Base-by-base conservation (phyloP, 2,113 vertebrate genomes). In the Bufo bufo region DNA sequence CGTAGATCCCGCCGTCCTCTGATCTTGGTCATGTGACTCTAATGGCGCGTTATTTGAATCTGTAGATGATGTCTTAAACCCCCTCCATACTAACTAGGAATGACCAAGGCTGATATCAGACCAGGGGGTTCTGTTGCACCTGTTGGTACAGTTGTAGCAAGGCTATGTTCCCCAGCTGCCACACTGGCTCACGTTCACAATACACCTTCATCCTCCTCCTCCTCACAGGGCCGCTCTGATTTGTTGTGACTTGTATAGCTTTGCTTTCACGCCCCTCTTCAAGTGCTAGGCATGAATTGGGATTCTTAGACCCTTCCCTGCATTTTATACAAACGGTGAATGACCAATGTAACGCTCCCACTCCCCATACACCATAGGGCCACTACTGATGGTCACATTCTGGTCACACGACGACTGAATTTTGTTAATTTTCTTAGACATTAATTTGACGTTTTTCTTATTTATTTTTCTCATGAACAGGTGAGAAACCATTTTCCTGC, bases 401-500 rank as follows among this genome's bases (percentile, higher is more conserved):
- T 19, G 17, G 13, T 0, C 45, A 45, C 3, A 45, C 3, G 56
- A 56, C 13, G 59, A 17, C 3, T 19, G 43, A 19, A n/a, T 82
- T 7, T 78, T 13, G 3, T 3, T 58, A 2, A 59, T 56, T 81
- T 59, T 45, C 54, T 56, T 54, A 8, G 4, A 12, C 6, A 33
- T 10, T 61, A 50, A 84, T 23, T 89, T 87, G 77, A 19, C 86
- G 50, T 66, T 90, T 0, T 20, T 63, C 17, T 65, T 91, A 52
- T 6, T 80, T 90, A 89, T 90, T n/a, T 91, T 93, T 90, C 85
- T 13, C 13, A 4, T 58, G 80, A 58, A 33, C 89, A 99, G 98
- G 98, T 20, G 98, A 99, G 90, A 98, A 98, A 20, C 98, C 98
- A 1, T 99, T 99, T 90, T 97, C 97, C 78, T 99, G 98, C 91